Base-by-base conservation (phyloP, 1,140 invertebrate species). In the Aphidius gifuensis region DNA sequence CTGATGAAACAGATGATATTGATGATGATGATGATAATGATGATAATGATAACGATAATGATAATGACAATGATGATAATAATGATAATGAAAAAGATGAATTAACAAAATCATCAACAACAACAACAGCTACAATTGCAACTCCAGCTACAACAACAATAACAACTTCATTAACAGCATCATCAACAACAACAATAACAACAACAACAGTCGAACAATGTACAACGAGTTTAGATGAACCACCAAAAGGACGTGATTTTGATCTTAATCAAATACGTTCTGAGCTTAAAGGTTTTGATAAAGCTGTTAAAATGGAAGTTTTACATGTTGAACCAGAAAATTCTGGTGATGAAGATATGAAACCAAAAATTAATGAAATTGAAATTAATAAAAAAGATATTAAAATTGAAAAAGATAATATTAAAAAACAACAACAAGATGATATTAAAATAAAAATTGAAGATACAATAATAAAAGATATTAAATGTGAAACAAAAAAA, bases 201-300 rank as follows among this genome's bases (percentile, higher is more conserved):
- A 61, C 62, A 6, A 55, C 55, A 21, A 40, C 55, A 39, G 40
- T 60, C 23, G 23, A 32, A 32, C 23, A 32, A 32, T 32, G 23
- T 32, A 32, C 23, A 32, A 2, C 23, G 2, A 47, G 59, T 40
- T 59, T 77, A 8, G 74, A 80, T 7, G 78, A 79, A 8, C 75
- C 78, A 56, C 80, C 85, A 0, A 88, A 87, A 66, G 87, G 88
- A 11, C 80, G 89, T 5, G 90, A 91, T 72, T 92, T 91, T 69
- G 91, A 93, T 80, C 80, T 93, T 2, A 91, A 90, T 78, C 88
- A 92, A 80, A 92, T 93, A 62, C 80, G 91, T 66, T 92, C 89
- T 0, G 91, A 93, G 74, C 73, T 93, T 1, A 94, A 93, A 76
- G 91, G 91, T 23, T 86, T 92, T 40, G 85, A 85, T 57, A 87